A percentile compares a stretch with the other conserved stretches of the same genome.
phyloP scores from a whole-genome alignment of 2,797 vertebrate genomes.

The Choloepus didactylus region DNA sequence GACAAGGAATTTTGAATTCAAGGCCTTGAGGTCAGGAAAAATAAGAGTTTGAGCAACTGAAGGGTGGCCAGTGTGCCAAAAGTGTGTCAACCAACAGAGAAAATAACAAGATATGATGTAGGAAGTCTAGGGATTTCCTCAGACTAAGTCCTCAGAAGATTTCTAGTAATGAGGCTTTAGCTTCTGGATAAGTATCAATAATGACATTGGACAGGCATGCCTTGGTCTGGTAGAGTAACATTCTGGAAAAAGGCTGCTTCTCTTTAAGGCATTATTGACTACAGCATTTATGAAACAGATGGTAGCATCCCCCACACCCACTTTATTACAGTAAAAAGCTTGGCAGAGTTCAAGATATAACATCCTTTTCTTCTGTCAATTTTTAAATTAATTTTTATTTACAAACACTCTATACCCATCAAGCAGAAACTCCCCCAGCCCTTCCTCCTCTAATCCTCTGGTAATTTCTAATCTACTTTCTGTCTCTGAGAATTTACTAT shows the following conservation, averaged over 20 bases:
- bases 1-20: not conserved
- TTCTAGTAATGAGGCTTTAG: not conserved
- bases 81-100: not conserved
- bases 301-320: not conserved
- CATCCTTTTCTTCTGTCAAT: not conserved
- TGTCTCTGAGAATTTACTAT: too few species aligned
- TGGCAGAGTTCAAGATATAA: not conserved
- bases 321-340: not conserved
- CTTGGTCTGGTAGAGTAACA: not conserved
- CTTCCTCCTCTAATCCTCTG: too few species aligned
- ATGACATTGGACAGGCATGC: not conserved
- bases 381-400: not conserved
- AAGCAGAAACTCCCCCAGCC: too few species aligned
- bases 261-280: not conserved
- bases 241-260: not conserved
- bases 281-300: not conserved
- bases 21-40: not conserved
- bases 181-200: not conserved
- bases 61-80: not conserved
- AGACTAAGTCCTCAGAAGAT: not conserved
- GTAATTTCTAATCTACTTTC: too few species aligned
- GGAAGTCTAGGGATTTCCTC: slow-evolving; percentile 3
- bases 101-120: not conserved
- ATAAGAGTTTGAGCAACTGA: not conserved
- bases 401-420: too few species aligned